Base-by-base conservation (phyloP, 2,113 vertebrate genomes). In the Callaeas wilsoni region DNA sequence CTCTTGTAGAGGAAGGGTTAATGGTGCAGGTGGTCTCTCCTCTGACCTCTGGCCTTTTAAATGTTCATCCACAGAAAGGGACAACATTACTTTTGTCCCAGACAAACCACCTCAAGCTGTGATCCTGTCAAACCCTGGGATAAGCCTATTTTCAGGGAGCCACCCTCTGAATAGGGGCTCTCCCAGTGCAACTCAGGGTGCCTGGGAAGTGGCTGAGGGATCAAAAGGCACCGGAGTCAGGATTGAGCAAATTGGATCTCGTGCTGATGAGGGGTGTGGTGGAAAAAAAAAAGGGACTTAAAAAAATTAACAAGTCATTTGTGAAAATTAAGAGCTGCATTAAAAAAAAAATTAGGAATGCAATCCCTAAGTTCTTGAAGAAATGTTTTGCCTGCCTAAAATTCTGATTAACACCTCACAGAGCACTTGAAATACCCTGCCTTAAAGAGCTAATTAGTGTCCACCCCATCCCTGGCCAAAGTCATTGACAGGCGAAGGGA, bases 81-180 rank as follows among this genome's bases (percentile, higher is more conserved):
- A 97, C 94, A 96, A 90, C 89, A 44, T 57, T 4, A 93, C 94
- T 96, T 93, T 92, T 94, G 88, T 95, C 59, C 68, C 69, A 93
- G 39, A 95, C 93, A 96, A 96, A 90, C 87, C 85, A 95, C 52
- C 90, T 53, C 94, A 96, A 87, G 93, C 90, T 94, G 96, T 95
- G 96, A 96, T 90, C 83, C 83, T 55, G 50, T 90, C 92, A 94
- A 67, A 96, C 59, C 71, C 80, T 76, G 35, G 92, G 83, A 71
- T 95, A 93, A 96, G 92, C 94, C 92, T 75, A 87, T 74, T 90
- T 80, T 78, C 86, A 75, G 79, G 63, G 41, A 71, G 76, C 12
- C 71, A 74, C 27, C 94, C 68, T 56, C 20, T 93, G 88, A 97
- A 90, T 33, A 68, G 73, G 21, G 53, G 22, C 63, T 77, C n/a